Evolutionary conservation across 2,113 vertebrate genomes (phyloP).

Genomic region (Sylvilagus bachmani): DNA sequence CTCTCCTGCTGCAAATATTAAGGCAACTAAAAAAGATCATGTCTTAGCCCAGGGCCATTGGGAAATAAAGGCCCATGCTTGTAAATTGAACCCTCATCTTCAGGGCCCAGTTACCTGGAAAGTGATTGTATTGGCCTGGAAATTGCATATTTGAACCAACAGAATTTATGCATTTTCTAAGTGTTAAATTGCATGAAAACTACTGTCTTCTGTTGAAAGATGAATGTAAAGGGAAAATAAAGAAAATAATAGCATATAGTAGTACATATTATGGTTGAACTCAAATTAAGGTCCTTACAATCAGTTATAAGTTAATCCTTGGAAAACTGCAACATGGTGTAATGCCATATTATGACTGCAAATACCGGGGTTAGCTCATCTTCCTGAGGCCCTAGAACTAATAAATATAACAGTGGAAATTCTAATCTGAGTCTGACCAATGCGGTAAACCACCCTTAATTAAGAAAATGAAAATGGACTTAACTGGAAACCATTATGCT

Average conservation of each 20-base stretch:
- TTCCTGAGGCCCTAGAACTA: background rate
- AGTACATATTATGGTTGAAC: background rate
- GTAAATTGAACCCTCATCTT: constrained; percentile 8
- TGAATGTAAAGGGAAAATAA: background rate
- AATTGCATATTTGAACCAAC: background rate
- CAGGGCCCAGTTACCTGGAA: background rate
- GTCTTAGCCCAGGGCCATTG: background rate
- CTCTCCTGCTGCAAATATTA: background rate
- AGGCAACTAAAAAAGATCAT: background rate
- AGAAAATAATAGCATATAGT: background rate
- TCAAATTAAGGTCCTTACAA: constrained; percentile 10
- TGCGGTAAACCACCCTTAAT: background rate
- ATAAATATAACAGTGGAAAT: constrained; percentile 1
- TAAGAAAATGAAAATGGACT: background rate
- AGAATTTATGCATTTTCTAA: constrained; percentile 9
- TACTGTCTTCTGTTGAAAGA: background rate
- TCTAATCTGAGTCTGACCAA: background rate
- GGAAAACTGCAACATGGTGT: background rate
- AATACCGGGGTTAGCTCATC: background rate
- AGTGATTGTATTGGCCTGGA: background rate
- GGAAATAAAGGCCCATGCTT: constrained; percentile 41
- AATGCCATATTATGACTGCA: background rate
- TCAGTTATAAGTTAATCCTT: background rate
- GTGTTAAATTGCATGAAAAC: background rate
- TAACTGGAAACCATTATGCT: no score